phyloP scores from a whole-genome alignment of 2,797 vertebrate species.

The Carapus acus region DNA sequence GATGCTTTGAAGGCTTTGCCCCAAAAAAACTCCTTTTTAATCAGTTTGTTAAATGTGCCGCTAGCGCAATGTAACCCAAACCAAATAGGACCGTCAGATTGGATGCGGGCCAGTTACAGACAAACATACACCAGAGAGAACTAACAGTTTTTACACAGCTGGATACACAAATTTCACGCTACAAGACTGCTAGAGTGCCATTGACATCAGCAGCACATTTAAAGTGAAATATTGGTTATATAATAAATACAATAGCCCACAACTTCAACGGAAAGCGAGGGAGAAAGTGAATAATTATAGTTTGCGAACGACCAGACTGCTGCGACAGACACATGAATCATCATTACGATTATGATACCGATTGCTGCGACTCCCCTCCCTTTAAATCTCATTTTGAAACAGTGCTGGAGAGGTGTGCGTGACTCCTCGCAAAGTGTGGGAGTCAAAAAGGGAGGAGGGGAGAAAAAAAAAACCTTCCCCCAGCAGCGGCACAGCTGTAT shows the following conservation, averaged over 20 bases:
- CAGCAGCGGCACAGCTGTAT: constrained; percentile 19
- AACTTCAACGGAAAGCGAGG: constrained; percentile 15
- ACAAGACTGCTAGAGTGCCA: too few species aligned
- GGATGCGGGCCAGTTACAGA: constrained; percentile 19
- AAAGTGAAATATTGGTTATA: too few species aligned
- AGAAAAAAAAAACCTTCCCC: constrained; percentile 23
- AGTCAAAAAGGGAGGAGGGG: not conserved
- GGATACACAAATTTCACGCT: too few species aligned
- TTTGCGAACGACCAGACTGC: not conserved
- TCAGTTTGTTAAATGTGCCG: constrained; percentile 44
- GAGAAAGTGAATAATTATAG: not conserved
- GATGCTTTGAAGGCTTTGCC: constrained; percentile 15
- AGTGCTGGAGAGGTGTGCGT: constrained; percentile 14
- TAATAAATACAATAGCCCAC: too few species aligned
- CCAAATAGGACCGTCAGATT: constrained; percentile 34
- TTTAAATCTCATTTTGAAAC: constrained; percentile 19
- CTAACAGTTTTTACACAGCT: too few species aligned
- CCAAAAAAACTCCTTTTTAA: constrained; percentile 18
- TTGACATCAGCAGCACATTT: too few species aligned
- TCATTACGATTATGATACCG: too few species aligned
- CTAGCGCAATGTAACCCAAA: constrained; percentile 16
- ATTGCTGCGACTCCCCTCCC: not conserved
- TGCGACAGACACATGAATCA: not conserved
- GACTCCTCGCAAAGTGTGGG: constrained; percentile 14
- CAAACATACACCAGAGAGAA: constrained; percentile 6